These are phyloP conservation scores for Acanthaster planci DNA, from an alignment of 35 echinoderm and acorn worm genomes.

Conservation along the genomic window DNA sequence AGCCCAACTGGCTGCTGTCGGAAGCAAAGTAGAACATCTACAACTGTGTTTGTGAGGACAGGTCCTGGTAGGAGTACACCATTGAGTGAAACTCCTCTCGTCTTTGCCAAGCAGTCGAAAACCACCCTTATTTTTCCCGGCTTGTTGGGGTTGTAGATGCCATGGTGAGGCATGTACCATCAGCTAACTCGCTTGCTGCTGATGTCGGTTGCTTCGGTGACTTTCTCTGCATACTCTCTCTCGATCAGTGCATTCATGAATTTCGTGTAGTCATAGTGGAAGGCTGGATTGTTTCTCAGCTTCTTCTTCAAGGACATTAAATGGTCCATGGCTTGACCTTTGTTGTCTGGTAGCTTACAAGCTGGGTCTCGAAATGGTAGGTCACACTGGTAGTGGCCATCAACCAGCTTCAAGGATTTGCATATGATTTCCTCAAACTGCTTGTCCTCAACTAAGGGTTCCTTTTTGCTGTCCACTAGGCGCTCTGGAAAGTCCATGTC, in stretches of 20 bases:
- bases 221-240: constrained; percentile 17
- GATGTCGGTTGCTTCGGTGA: neutral
- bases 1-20: constrained; percentile 43
- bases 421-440: constrained; percentile 43
- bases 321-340: constrained; percentile 36
- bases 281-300: neutral
- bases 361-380: constrained; percentile 49
- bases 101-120: constrained; percentile 57
- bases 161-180: constrained; percentile 61
- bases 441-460: constrained; percentile 58
- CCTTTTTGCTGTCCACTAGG: constrained; percentile 47
- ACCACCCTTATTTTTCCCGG: constrained; percentile 60
- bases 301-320: constrained; percentile 5
- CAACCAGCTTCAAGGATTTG: constrained; percentile 25
- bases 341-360: constrained; percentile 27
- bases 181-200: neutral
- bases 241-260: constrained; percentile 1
- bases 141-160: constrained; percentile 42
- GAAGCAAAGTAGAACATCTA: constrained; percentile 64
- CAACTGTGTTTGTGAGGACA: constrained; percentile 46
- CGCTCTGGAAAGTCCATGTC: constrained; percentile 50
- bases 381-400: constrained; percentile 48
- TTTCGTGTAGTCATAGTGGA: neutral
- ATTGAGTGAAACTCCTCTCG: constrained; percentile 39
- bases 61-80: constrained; percentile 55